Evolutionary conservation across 2,888 invertebrate species (phyloP).

Genomic region (Scaptomyza reducta): DNA sequence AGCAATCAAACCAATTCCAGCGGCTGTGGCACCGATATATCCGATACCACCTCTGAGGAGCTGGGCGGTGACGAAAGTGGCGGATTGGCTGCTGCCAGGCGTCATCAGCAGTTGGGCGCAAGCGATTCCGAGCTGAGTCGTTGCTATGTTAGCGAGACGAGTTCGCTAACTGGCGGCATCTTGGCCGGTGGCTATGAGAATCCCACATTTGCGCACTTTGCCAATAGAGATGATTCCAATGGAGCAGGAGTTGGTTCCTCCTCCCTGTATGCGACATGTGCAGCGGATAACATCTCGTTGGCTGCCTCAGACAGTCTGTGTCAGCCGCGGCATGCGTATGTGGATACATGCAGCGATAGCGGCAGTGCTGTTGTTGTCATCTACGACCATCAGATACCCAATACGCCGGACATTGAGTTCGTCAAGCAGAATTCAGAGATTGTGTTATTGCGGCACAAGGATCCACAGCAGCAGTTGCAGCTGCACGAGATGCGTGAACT

Average conservation of each 20-base stretch:
- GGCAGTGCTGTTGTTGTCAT: conserved; percentile 82
- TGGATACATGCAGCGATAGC: conserved; percentile 72
- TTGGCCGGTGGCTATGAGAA: conserved; percentile 82
- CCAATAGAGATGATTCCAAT: conserved; percentile 59
- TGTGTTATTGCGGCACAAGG: conserved; percentile 83
- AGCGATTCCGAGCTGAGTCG: conserved; percentile 83
- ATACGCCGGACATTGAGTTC: conserved; percentile 83
- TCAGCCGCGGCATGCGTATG: conserved; percentile 69
- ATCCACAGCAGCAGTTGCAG: conserved; percentile 76
- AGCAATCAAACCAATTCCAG: conserved; percentile 82
- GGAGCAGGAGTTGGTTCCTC: conserved; percentile 34
- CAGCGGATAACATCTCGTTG: conserved; percentile 69
- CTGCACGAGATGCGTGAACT: conserved; percentile 78
- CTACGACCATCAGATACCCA: conserved; percentile 83
- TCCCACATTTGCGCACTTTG: conserved; percentile 84
- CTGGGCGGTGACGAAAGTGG: conserved; percentile 49
- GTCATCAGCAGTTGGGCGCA: conserved; percentile 74
- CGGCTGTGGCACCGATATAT: conserved; percentile 82
- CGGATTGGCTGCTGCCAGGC: conserved; percentile 38
- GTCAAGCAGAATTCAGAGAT: conserved; percentile 84
- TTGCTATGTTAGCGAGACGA: conserved; percentile 83
- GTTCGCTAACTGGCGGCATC: conserved; percentile 80
- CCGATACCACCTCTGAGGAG: conserved; percentile 81
- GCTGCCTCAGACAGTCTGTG: conserved; percentile 58
- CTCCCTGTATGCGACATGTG: conserved; percentile 43